A percentile compares a stretch with the other conserved stretches of the same genome.
Evolutionary conservation across 2,113 vertebrate species (phyloP).

Genomic region (Erpornis zantholeuca): DNA sequence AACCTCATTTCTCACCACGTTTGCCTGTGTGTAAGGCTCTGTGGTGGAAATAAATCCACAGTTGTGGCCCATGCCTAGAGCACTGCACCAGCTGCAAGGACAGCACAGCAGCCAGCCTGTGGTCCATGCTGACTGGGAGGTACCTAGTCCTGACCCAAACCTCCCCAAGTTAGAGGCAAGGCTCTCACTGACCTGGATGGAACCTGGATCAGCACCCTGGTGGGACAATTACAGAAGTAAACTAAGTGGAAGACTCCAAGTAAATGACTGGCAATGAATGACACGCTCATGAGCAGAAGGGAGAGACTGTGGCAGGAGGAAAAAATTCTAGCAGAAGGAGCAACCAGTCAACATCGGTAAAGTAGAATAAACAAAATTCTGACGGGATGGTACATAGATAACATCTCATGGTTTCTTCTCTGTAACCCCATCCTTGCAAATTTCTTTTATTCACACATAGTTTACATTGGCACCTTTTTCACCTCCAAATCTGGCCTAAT

Average conservation of each 20-base stretch:
- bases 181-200: neutral
- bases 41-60: accelerated
- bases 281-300: neutral
- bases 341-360: neutral
- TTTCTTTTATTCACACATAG: neutral
- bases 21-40: neutral
- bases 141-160: neutral
- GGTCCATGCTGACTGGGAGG: neutral
- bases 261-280: neutral
- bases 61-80: neutral
- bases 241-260: neutral
- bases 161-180: neutral
- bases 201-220: neutral
- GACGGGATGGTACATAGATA: neutral
- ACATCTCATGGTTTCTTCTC: neutral
- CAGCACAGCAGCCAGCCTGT: neutral
- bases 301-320: neutral
- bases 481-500: neutral
- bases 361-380: neutral
- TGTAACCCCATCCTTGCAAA: neutral
- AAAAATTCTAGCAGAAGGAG: neutral
- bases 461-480: neutral
- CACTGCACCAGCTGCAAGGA: neutral
- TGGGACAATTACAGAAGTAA: neutral
- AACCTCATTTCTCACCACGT: neutral